These are phyloP conservation scores for Squalus acanthias DNA, from an alignment of 2,797 vertebrate species.

Conservation along the genomic window DNA sequence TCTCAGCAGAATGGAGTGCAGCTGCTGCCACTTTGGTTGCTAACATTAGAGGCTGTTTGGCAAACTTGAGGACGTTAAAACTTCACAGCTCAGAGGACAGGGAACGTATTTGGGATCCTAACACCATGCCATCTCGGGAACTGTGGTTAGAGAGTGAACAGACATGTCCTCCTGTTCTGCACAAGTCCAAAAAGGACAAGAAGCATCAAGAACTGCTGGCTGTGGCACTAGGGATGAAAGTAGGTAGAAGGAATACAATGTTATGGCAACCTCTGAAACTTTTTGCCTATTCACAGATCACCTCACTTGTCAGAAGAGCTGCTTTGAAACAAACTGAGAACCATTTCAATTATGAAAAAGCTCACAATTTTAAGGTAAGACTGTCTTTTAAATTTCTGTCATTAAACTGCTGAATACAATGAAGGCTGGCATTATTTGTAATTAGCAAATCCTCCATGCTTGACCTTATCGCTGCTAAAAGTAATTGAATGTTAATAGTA, in stretches of 20 bases:
- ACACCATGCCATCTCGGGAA: slow-evolving; percentile 59
- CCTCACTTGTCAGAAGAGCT: slow-evolving; percentile 79
- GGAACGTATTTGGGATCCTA: slow-evolving; percentile 62
- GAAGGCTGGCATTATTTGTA: background rate
- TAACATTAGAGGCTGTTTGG: slow-evolving; percentile 59
- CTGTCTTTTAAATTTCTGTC: background rate
- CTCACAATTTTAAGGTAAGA: slow-evolving; percentile 97
- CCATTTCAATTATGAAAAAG: slow-evolving; percentile 91
- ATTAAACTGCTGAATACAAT: background rate
- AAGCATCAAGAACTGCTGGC: slow-evolving; percentile 87
- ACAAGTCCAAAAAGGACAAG: slow-evolving; percentile 71
- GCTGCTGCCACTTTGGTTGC: slow-evolving; percentile 67
- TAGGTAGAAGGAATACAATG: slow-evolving; percentile 73
- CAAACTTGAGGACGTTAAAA: slow-evolving; percentile 53
- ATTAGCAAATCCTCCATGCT: background rate
- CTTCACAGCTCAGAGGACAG: slow-evolving; percentile 59
- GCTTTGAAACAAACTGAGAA: slow-evolving; percentile 85
- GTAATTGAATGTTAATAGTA: background rate
- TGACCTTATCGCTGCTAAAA: background rate
- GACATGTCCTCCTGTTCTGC: slow-evolving; percentile 65
- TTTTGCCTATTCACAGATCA: slow-evolving; percentile 94
- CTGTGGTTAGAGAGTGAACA: slow-evolving; percentile 63
- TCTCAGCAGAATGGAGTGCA: slow-evolving; percentile 66
- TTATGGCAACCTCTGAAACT: slow-evolving; percentile 95
- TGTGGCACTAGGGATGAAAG: slow-evolving; percentile 81